These are phyloP conservation scores for Sciurus niger DNA, from an alignment of 2,113 vertebrate genomes.

Conservation along the genomic window DNA sequence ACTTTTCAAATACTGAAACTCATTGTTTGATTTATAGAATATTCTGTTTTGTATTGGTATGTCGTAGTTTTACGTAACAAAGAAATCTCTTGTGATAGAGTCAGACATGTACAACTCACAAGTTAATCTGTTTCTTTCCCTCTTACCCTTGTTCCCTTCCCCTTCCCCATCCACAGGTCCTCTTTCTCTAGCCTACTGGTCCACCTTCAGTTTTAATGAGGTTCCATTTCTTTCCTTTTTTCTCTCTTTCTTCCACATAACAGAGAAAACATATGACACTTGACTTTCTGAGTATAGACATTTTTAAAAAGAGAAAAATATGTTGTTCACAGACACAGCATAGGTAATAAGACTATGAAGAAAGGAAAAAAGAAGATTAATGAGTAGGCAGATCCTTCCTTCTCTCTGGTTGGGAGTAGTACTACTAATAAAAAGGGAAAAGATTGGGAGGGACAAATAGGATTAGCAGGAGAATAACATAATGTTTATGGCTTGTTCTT, in stretches of 20 bases:
- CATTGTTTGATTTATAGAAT: background rate
- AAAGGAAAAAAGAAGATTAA: constrained; percentile 18
- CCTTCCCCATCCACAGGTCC: too few relatives aligned
- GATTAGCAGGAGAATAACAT: background rate
- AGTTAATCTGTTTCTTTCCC: too few relatives aligned
- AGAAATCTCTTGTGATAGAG: too few relatives aligned
- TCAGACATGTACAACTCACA: too few relatives aligned
- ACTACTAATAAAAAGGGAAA: background rate
- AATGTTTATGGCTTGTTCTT: background rate
- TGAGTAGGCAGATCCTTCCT: background rate
- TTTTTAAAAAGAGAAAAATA: background rate
- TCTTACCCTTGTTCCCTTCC: too few relatives aligned
- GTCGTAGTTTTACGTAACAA: too few relatives aligned
- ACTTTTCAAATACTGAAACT: background rate
- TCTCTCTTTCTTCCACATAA: too few relatives aligned
- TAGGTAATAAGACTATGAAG: background rate
- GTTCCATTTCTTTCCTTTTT: too few relatives aligned
- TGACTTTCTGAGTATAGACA: background rate
- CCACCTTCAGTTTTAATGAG: too few relatives aligned
- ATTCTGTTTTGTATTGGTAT: too few relatives aligned
- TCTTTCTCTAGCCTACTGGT: too few relatives aligned
- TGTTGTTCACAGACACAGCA: background rate
- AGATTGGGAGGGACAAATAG: background rate
- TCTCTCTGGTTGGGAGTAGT: background rate
- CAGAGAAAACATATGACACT: too few relatives aligned